Evolutionary conservation across 2,888 invertebrate species (phyloP).

Genomic region (Phrixothrix hirtus): DNA sequence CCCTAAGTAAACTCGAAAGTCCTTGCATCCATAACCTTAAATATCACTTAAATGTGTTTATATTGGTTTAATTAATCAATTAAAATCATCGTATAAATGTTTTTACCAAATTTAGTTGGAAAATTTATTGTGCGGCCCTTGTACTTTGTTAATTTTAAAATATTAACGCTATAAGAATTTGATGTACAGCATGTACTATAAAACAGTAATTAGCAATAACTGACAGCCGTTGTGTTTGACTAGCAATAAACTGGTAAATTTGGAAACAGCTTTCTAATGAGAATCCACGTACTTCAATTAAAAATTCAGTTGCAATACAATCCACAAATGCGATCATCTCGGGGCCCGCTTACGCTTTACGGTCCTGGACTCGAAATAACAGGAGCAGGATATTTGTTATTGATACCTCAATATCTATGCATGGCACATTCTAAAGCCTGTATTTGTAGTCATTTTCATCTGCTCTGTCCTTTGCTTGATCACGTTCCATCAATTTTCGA

Average conservation of each 20-base stretch:
- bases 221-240: constrained; percentile 9
- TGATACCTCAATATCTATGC: constrained; percentile 45
- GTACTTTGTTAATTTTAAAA: too few species aligned
- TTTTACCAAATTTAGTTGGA: too few species aligned
- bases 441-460: constrained; percentile 36
- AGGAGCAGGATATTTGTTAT: constrained; percentile 41
- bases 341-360: constrained; percentile 28
- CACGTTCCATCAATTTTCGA: constrained; percentile 35
- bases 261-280: constrained; percentile 24
- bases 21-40: too few species aligned
- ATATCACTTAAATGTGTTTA: too few species aligned
- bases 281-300: constrained; percentile 28
- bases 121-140: too few species aligned
- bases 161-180: too few species aligned
- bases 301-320: constrained; percentile 32
- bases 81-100: too few species aligned
- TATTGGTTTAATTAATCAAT: too few species aligned
- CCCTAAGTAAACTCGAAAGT: too few species aligned
- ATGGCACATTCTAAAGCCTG: constrained; percentile 37
- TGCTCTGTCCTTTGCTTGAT: constrained; percentile 32
- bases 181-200: background rate
- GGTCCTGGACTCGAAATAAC: constrained; percentile 29
- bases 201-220: constrained; percentile 15
- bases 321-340: constrained; percentile 32
- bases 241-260: constrained; percentile 25